Conservation (phyloP, 2,797 vertebrate species). For the Lagorchestes hirsutus region DNA sequence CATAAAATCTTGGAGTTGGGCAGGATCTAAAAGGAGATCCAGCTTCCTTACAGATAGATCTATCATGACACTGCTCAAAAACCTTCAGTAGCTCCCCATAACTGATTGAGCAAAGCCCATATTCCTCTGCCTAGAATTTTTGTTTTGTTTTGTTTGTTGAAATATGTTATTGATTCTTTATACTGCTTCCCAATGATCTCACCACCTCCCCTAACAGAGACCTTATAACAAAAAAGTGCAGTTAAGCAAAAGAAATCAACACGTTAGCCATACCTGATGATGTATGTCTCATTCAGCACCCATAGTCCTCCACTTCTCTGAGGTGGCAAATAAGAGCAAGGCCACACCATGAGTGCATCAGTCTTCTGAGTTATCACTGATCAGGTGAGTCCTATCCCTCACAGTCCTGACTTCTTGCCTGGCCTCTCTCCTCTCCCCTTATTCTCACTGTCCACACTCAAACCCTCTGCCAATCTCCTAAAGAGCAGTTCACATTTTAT, state of each 20-base stretch:
- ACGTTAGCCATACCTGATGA: background rate
- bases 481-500: background rate
- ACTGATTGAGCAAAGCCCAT: background rate
- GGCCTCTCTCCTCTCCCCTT: background rate
- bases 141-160: background rate
- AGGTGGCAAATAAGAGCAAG: background rate
- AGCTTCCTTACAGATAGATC: background rate
- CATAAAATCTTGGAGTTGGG: background rate
- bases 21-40: background rate
- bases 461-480: background rate
- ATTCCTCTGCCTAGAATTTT: background rate
- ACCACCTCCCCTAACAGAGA: background rate
- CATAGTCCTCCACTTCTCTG: background rate
- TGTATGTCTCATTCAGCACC: background rate
- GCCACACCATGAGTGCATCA: background rate
- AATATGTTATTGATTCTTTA: background rate
- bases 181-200: background rate
- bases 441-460: background rate
- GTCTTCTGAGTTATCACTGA: background rate
- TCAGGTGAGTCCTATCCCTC: background rate
- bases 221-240: background rate
- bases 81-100: background rate
- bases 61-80: background rate
- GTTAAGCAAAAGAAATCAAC: background rate
- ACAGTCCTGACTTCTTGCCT: background rate